A percentile compares a stretch with the other conserved stretches of the same genome.
Conservation (phyloP, 2,797 vertebrate species). For the Buceros bicornis region DNA sequence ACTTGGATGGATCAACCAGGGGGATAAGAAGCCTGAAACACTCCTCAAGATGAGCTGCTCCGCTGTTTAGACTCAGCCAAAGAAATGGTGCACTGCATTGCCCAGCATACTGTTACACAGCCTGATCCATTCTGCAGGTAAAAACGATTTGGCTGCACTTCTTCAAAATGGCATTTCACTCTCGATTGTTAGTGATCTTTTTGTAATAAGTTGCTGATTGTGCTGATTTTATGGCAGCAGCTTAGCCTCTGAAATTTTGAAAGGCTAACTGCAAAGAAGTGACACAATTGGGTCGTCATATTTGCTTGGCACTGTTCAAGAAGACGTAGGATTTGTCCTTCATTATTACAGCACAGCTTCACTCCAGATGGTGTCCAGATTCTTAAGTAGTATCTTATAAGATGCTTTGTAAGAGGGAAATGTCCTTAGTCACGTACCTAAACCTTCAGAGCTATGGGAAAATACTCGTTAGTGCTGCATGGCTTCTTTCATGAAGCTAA, state of each 20-base stretch:
- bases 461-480: not conserved
- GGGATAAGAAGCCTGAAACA: not conserved
- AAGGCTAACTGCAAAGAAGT: not conserved
- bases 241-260: not conserved
- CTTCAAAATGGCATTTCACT: not conserved
- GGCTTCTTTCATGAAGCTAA: not conserved
- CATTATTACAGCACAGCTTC: slow-evolving; percentile 11
- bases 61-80: not conserved
- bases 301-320: not conserved
- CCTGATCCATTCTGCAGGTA: not conserved
- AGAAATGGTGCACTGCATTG: not conserved
- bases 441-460: not conserved
- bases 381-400: not conserved
- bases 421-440: not conserved
- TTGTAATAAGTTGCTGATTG: not conserved
- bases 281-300: not conserved
- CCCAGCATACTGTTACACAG: not conserved
- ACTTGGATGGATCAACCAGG: not conserved
- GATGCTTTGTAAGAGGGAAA: not conserved
- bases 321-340: slow-evolving; percentile 9
- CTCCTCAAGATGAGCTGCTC: not conserved
- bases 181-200: not conserved
- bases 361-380: slow-evolving; percentile 6
- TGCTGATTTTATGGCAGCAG: not conserved
- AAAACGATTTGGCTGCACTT: not conserved